Evolutionary conservation across 2,797 vertebrate genomes (phyloP).

Genomic region (Pachyuromys duprasi): DNA sequence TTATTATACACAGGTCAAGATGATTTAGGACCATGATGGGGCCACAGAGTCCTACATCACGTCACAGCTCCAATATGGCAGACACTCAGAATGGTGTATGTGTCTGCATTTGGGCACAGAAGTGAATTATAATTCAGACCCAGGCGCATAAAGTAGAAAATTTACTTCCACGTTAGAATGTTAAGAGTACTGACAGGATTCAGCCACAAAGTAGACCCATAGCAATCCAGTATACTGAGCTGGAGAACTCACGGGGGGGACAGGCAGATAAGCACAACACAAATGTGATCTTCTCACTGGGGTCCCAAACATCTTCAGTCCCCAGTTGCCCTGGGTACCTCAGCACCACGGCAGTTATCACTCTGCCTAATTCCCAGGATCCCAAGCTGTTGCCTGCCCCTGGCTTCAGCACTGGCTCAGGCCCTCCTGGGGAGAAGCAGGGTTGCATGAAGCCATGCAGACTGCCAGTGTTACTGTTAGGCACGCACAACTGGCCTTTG

Average conservation of each 20-base stretch:
- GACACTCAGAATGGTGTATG: background rate
- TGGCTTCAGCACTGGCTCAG: rapidly evolving
- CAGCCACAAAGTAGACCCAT: constrained; percentile 55
- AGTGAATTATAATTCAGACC: too few species aligned
- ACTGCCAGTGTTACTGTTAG: rapidly evolving
- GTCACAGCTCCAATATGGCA: constrained; percentile 14
- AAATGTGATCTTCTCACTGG: background rate
- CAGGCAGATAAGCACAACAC: background rate
- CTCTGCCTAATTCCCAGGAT: background rate
- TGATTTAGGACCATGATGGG: too few species aligned
- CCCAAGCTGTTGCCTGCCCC: background rate
- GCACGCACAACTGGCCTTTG: too few species aligned
- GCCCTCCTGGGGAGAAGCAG: too few species aligned
- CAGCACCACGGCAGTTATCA: background rate
- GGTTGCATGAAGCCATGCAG: background rate
- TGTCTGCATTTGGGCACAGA: background rate
- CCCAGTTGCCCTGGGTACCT: background rate
- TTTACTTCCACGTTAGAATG: too few species aligned
- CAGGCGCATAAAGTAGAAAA: too few species aligned
- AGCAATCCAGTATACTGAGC: constrained; percentile 8
- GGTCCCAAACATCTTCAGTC: background rate
- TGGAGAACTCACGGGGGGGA: background rate
- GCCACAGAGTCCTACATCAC: too few species aligned
- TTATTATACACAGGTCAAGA: constrained; percentile 31
- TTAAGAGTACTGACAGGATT: too few species aligned